phyloP scores from a whole-genome alignment of 2,113 vertebrate species.

The Rhinolophus ferrumequinum region DNA sequence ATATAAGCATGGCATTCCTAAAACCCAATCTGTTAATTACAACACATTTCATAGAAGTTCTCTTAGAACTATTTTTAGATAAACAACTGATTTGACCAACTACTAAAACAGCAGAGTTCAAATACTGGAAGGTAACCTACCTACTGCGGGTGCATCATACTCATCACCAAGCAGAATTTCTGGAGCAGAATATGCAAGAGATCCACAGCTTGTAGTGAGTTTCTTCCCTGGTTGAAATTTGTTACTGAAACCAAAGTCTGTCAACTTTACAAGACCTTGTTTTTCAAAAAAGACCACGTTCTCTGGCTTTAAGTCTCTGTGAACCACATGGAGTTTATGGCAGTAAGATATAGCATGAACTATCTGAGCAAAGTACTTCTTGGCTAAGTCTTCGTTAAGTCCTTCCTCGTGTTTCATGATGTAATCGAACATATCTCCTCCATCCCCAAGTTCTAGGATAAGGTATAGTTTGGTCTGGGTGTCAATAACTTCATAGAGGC shows the following conservation, averaged over 20 bases:
- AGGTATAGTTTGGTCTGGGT: slow-evolving; percentile 99
- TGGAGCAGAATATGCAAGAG: slow-evolving; percentile 97
- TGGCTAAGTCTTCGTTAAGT: slow-evolving; percentile 96
- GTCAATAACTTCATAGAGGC: slow-evolving; percentile 98
- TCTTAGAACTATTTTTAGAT: background rate
- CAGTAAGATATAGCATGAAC: slow-evolving; percentile 99
- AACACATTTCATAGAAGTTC: background rate
- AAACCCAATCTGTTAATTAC: background rate
- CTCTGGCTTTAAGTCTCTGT: slow-evolving; percentile 98
- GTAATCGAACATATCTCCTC: slow-evolving; percentile 99
- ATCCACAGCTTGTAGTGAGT: slow-evolving; percentile 98
- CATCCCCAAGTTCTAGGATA: slow-evolving; percentile 97
- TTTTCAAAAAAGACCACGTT: slow-evolving; percentile 99
- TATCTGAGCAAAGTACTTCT: slow-evolving; percentile 98
- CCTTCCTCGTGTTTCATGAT: slow-evolving; percentile 99
- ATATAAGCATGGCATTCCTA: fast-evolving
- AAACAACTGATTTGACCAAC: background rate
- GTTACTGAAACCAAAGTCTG: slow-evolving; percentile 99
- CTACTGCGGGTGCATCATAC: slow-evolving; percentile 98
- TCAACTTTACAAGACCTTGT: slow-evolving; percentile 98
- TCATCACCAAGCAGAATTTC: slow-evolving; percentile 98
- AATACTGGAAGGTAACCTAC: slow-evolving; percentile 84
- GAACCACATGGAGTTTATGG: slow-evolving; percentile 97
- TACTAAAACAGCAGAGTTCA: background rate
- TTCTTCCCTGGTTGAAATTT: slow-evolving; percentile 99